Evolutionary conservation across 2,113 vertebrate genomes (phyloP).

Genomic region (Petaurus breviceps): DNA sequence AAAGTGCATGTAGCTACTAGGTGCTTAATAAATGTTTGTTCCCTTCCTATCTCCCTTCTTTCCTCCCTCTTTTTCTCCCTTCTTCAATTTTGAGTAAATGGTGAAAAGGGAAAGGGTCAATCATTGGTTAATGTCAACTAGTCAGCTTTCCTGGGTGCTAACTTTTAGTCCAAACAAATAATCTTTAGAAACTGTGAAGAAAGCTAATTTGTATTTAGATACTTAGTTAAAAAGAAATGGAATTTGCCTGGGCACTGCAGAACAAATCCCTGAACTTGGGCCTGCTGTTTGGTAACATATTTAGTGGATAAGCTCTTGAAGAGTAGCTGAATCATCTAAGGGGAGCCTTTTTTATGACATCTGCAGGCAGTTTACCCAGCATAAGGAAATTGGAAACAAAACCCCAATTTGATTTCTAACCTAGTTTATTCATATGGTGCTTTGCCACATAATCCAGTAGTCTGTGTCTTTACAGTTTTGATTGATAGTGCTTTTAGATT

Average conservation of each 20-base stretch:
- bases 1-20: no score
- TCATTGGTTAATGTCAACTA: neutral
- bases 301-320: neutral
- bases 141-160: neutral
- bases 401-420: neutral
- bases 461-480: neutral
- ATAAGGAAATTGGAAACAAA: conserved; percentile 1
- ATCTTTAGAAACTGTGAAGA: neutral
- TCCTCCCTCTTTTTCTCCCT: neutral
- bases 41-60: neutral
- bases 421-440: conserved; percentile 19
- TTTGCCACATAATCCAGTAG: neutral
- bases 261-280: neutral
- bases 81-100: neutral
- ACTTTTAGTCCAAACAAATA: neutral
- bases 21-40: neutral
- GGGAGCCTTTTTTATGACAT: conserved; percentile 2
- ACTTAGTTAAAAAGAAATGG: neutral
- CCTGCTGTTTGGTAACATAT: neutral
- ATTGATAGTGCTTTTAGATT: conserved; percentile 25
- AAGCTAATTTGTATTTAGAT: neutral
- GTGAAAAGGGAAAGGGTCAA: neutral
- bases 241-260: neutral
- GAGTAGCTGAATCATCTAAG: neutral
- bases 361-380: conserved; percentile 25